Evolutionary conservation across 2,113 vertebrate species (phyloP).

Genomic region (Paracyprichromis sp.): DNA sequence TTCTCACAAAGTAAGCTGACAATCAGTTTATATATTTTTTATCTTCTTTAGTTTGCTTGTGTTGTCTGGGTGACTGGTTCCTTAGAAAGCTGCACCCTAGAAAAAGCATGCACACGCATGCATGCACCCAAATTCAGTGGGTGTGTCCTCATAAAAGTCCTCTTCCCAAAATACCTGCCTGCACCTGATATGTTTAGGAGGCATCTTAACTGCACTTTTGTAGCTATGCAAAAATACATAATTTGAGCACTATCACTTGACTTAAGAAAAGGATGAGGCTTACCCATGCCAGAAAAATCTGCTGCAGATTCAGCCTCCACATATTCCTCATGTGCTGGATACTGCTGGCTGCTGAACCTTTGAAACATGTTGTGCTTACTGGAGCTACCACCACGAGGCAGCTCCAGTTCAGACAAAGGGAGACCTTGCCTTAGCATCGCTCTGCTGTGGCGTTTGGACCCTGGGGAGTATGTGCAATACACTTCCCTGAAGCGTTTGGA

Average conservation of each 20-base stretch:
- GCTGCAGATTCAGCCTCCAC: neutral
- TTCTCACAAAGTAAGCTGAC: neutral
- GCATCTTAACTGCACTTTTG: neutral
- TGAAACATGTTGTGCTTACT: neutral
- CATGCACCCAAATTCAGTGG: neutral
- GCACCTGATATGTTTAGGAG: neutral
- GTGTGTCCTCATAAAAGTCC: neutral
- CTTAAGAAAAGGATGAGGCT: neutral
- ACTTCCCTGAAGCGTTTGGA: slow-evolving; percentile 56
- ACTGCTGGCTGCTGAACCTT: neutral
- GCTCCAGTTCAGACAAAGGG: neutral
- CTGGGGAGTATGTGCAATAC: slow-evolving; percentile 1
- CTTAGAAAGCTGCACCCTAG: neutral
- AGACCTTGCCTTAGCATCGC: neutral
- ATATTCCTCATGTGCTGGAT: neutral
- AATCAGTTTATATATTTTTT: neutral
- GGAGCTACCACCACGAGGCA: neutral
- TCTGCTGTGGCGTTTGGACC: slow-evolving; percentile 6
- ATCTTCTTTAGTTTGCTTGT: neutral
- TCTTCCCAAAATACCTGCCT: neutral
- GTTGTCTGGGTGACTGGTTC: neutral
- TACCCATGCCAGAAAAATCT: neutral
- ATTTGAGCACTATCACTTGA: neutral
- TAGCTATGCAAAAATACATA: neutral
- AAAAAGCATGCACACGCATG: neutral